These are phyloP conservation scores for Sebastes cheni DNA, from an alignment of 2,797 vertebrate species.

Conservation along the genomic window DNA sequence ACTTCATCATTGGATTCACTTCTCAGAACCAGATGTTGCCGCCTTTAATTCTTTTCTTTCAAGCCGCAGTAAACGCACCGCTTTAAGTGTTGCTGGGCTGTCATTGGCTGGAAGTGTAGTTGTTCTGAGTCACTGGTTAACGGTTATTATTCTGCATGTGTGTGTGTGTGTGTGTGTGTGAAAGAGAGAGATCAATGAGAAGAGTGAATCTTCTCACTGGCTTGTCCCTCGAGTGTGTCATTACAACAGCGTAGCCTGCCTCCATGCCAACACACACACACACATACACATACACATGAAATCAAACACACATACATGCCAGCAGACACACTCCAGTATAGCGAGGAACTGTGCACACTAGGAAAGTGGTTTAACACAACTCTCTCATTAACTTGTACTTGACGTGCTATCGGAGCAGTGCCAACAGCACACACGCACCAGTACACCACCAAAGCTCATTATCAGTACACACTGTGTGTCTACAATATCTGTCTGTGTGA, in stretches of 20 bases:
- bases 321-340: background rate
- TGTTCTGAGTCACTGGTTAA: slow-evolving; percentile 15
- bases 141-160: slow-evolving; percentile 18
- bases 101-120: background rate
- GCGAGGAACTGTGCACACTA: background rate
- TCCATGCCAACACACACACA: background rate
- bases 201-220: slow-evolving; percentile 40
- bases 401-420: slow-evolving; percentile 55
- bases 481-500: background rate
- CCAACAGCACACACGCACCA: slow-evolving; percentile 48
- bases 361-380: slow-evolving; percentile 40
- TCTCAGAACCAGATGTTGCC: too few relatives aligned
- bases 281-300: background rate
- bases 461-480: slow-evolving; percentile 19
- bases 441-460: slow-evolving; percentile 60
- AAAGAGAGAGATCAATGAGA: slow-evolving; percentile 21
- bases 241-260: slow-evolving; percentile 27
- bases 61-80: background rate
- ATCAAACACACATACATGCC: background rate
- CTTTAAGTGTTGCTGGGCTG: background rate
- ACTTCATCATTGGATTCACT: too few relatives aligned
- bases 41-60: background rate
- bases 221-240: slow-evolving; percentile 45
- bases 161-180: slow-evolving; percentile 5
- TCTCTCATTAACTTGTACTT: slow-evolving; percentile 65